Conservation (phyloP, 1,140 invertebrate species). For the Aphaenogaster ashmeadi region DNA sequence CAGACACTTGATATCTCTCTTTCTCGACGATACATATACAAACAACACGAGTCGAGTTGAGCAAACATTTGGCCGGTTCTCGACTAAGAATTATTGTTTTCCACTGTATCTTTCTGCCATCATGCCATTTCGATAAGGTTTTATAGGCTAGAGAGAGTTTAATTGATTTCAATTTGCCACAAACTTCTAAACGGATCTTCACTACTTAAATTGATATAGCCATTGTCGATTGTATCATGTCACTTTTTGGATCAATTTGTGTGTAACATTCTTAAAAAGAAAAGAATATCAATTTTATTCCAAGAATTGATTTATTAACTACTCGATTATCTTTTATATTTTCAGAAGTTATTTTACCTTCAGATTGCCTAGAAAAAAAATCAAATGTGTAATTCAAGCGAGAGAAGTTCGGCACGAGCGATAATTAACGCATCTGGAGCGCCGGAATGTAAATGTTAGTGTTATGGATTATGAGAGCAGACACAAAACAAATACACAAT, state of each 20-base stretch:
- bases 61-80: neutral
- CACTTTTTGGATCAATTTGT: neutral
- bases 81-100: neutral
- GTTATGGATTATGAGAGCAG: conserved; percentile 41
- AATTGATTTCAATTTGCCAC: neutral
- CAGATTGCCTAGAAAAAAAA: neutral
- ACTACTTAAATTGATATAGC: neutral
- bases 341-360: neutral
- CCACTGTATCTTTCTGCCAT: neutral
- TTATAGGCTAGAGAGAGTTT: neutral
- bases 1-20: neutral
- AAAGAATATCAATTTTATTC: neutral
- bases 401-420: conserved; percentile 3
- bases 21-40: conserved; percentile 1
- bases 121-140: neutral
- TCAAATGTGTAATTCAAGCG: neutral
- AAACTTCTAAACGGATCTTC: neutral
- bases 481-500: conserved; percentile 60
- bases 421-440: conserved; percentile 63
- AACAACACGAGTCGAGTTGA: neutral
- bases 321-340: neutral
- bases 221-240: neutral
- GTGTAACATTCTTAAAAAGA: neutral
- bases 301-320: neutral
- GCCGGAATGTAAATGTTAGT: conserved; percentile 57